Percentiles rank a stretch among this genome's conserved stretches.
These are phyloP conservation scores for Aphaenogaster ashmeadi DNA, from an alignment of 1,140 invertebrate species.

Conservation along the genomic window DNA sequence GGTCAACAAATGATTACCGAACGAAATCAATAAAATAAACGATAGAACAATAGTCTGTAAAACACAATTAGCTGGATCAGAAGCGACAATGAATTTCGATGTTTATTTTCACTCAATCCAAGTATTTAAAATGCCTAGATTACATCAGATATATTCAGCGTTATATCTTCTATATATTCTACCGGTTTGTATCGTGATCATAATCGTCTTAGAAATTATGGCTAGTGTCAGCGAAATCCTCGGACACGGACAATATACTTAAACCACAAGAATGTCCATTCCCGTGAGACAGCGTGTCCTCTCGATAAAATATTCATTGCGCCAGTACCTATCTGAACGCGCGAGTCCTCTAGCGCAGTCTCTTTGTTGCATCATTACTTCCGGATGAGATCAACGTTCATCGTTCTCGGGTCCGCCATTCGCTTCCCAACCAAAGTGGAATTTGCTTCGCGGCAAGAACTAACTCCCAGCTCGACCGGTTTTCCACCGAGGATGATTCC, in stretches of 20 bases:
- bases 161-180: slow-evolving; percentile 19
- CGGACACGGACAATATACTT: not conserved
- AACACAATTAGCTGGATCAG: no score
- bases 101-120: not conserved
- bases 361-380: slow-evolving; percentile 64
- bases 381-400: slow-evolving; percentile 64
- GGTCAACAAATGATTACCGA: not conserved
- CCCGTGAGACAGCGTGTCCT: not conserved
- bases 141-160: no score
- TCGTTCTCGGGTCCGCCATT: slow-evolving; percentile 13
- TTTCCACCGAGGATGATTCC: slow-evolving; percentile 45
- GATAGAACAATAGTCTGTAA: not conserved
- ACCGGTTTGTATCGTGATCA: slow-evolving; percentile 15
- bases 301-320: slow-evolving; percentile 57
- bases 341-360: slow-evolving; percentile 39
- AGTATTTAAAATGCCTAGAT: not conserved
- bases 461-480: slow-evolving; percentile 55
- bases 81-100: not conserved
- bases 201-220: slow-evolving; percentile 39
- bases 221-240: slow-evolving; percentile 5
- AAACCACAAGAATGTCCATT: not conserved
- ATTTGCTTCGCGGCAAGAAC: slow-evolving; percentile 51
- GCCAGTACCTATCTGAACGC: slow-evolving; percentile 42
- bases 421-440: slow-evolving; percentile 41
- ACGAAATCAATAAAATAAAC: not conserved